Evolutionary conservation across 2,113 vertebrate species (phyloP).

Genomic region (Vidua chalybeata): DNA sequence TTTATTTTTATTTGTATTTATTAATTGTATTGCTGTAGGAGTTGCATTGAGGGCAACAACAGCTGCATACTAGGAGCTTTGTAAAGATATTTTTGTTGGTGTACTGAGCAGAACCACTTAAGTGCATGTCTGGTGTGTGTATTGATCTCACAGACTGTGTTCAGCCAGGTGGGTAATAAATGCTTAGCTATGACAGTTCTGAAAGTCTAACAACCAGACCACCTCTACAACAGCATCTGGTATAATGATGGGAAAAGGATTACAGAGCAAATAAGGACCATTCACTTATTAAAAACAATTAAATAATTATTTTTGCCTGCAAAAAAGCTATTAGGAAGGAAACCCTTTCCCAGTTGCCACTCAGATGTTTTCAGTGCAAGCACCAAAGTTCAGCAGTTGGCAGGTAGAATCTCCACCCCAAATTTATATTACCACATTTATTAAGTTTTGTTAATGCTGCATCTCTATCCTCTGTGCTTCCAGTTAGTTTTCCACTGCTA

Average conservation of each 20-base stretch:
- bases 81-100: not conserved
- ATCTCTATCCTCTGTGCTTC: not conserved
- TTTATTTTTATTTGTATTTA: constrained; percentile 36
- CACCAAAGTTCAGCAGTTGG: not conserved
- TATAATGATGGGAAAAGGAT: not conserved
- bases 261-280: not conserved
- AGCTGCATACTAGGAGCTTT: not conserved
- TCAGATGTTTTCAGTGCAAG: not conserved
- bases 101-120: not conserved
- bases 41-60: not conserved
- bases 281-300: not conserved
- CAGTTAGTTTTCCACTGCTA: not conserved
- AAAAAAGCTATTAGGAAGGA: not conserved
- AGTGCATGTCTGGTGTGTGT: not conserved
- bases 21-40: not conserved
- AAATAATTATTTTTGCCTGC: constrained; percentile 10
- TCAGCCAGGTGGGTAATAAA: constrained; percentile 1
- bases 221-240: not conserved
- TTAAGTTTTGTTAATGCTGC: not conserved
- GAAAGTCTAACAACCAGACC: not conserved
- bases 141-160: not conserved
- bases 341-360: not conserved
- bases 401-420: not conserved
- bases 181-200: not conserved
- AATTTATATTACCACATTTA: not conserved